Conservation (phyloP, 2,113 vertebrate species). For the Festucalex cinctus region DNA sequence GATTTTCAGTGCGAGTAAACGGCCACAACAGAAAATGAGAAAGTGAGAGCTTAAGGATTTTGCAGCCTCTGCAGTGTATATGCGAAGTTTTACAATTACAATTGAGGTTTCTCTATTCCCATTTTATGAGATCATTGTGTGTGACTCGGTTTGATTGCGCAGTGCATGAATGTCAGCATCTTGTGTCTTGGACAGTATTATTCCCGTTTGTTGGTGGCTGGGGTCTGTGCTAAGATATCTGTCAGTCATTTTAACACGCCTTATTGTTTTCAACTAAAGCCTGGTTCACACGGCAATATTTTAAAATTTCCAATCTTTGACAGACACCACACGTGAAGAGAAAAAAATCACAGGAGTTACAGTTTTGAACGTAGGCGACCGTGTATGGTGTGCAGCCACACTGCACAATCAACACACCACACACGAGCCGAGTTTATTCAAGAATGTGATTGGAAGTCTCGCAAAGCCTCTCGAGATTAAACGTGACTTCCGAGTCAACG, state of each 20-base stretch:
- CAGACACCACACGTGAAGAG: no score
- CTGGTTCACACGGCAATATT: no score
- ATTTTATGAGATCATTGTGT: conserved; percentile 37
- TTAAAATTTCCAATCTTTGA: no score
- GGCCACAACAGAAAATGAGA: conserved; percentile 49
- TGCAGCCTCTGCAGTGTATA: conserved; percentile 23
- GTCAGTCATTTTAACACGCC: conserved; percentile 61
- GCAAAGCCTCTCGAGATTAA: no score
- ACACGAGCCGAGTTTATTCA: no score
- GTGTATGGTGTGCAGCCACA: no score
- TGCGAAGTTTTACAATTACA: conserved; percentile 38
- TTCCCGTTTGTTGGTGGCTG: conserved; percentile 57
- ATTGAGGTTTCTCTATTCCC: conserved; percentile 28
- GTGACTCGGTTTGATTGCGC: conserved; percentile 13
- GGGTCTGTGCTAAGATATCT: conserved; percentile 54
- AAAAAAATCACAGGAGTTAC: no score
- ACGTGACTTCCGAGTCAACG: no score
- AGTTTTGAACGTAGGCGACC: no score
- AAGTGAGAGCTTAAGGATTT: conserved; percentile 35
- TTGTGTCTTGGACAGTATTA: conserved; percentile 27
- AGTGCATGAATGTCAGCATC: conserved; percentile 14
- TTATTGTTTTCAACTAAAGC: conserved; percentile 58
- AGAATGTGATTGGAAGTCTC: no score
- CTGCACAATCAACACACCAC: no score
- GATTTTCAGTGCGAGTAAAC: conserved; percentile 70